Conservation (phyloP, 2,797 vertebrate genomes). For the Gallinago nigripennis region DNA sequence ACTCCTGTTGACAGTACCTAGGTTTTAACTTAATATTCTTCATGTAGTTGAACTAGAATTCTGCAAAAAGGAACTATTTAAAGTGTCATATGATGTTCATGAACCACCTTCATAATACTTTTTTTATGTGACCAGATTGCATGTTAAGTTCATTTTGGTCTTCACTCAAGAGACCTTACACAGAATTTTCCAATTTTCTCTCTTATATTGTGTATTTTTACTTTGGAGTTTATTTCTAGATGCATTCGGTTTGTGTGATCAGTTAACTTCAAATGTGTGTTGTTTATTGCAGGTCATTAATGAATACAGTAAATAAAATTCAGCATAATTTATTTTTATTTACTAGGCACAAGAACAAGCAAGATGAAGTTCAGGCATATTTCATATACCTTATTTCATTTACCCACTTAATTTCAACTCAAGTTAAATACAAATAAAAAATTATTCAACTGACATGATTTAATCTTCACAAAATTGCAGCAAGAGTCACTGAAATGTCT, state of each 20-base stretch:
- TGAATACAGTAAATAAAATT: not conserved
- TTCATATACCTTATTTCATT: not conserved
- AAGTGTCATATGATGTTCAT: not conserved
- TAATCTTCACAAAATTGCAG: not conserved
- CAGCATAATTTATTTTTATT: not conserved
- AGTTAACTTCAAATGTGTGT: not conserved
- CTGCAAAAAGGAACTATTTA: not conserved
- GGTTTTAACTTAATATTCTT: not conserved
- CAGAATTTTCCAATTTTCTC: not conserved
- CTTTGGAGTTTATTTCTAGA: not conserved
- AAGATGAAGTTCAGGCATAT: not conserved
- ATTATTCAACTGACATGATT: not conserved
- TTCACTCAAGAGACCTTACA: not conserved
- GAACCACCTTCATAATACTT: not conserved
- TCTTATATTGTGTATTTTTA: not conserved
- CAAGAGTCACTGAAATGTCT: not conserved
- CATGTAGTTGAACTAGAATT: not conserved
- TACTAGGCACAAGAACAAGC: not conserved
- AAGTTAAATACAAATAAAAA: not conserved
- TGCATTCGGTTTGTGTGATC: not conserved
- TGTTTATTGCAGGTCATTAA: not conserved
- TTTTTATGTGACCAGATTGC: not conserved
- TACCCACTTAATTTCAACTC: not conserved
- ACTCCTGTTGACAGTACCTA: not conserved
- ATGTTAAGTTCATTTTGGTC: not conserved